Percentiles rank a stretch among this genome's conserved stretches.
Conservation (phyloP, 2,113 vertebrate genomes). For the Bucco capensis region DNA sequence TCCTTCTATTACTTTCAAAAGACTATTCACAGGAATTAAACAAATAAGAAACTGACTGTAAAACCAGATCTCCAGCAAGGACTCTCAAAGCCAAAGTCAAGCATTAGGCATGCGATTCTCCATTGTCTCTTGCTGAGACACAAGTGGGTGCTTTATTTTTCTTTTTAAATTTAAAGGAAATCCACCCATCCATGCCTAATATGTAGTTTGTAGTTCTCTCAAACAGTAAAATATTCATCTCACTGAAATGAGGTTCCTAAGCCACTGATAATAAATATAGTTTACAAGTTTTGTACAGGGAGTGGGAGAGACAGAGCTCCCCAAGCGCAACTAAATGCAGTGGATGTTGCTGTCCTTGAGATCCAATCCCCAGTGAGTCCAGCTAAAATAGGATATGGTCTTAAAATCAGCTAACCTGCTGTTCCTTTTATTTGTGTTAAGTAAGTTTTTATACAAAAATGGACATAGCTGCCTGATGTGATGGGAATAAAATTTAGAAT, state of each 20-base stretch:
- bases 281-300: not conserved
- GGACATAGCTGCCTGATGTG: not conserved
- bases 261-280: not conserved
- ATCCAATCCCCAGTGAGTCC: not conserved
- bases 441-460: constrained; percentile 17
- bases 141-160: not conserved
- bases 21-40: not conserved
- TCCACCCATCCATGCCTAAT: not conserved
- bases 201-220: not conserved
- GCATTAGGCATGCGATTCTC: not conserved
- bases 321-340: not conserved
- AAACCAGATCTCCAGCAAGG: not conserved
- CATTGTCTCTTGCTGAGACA: not conserved
- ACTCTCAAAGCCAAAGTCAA: not conserved
- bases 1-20: not conserved
- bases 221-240: not conserved
- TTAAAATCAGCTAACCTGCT: not conserved
- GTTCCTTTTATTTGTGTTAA: constrained; percentile 5
- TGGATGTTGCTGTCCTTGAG: not conserved
- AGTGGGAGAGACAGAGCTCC: not conserved
- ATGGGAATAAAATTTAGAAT: constrained; percentile 2
- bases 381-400: not conserved
- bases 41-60: not conserved
- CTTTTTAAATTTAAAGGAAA: not conserved
- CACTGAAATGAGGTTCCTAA: not conserved